These are phyloP conservation scores for Molossus molossus DNA, from an alignment of 2,797 vertebrate genomes.

Conservation along the genomic window DNA sequence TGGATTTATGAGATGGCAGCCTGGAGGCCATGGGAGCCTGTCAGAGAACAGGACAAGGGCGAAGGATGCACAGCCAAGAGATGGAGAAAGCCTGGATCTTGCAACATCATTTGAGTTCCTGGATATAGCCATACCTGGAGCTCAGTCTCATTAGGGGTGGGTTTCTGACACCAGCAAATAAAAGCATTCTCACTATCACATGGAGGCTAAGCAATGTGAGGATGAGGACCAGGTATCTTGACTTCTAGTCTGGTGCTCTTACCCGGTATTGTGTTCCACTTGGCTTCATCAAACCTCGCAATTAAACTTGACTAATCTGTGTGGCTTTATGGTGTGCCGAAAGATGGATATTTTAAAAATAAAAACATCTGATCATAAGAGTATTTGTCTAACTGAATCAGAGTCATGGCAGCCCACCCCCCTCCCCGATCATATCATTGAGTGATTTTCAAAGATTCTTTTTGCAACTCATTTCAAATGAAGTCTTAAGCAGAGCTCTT, in stretches of 20 bases:
- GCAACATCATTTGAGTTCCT: background rate
- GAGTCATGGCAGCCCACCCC: background rate
- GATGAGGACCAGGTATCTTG: background rate
- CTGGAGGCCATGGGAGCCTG: background rate
- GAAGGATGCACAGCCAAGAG: background rate
- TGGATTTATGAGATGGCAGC: background rate
- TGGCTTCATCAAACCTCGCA: background rate
- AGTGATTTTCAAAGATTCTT: conserved; percentile 56
- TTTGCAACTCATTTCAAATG: conserved; percentile 49
- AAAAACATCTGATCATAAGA: conserved; percentile 61
- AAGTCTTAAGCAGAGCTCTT: conserved; percentile 33
- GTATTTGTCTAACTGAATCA: conserved; percentile 24
- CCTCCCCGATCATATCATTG: background rate
- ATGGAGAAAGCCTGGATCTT: background rate
- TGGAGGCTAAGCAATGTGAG: background rate
- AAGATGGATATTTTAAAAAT: conserved; percentile 33
- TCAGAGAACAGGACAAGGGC: background rate
- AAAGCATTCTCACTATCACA: background rate
- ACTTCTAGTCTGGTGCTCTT: background rate
- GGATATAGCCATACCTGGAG: conserved; percentile 27
- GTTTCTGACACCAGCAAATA: background rate
- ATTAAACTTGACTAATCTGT: background rate
- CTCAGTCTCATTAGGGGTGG: background rate
- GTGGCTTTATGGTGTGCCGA: background rate
- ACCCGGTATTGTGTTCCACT: background rate